Conservation (phyloP, 2,113 vertebrate species). For the Capreolus pygargus region DNA sequence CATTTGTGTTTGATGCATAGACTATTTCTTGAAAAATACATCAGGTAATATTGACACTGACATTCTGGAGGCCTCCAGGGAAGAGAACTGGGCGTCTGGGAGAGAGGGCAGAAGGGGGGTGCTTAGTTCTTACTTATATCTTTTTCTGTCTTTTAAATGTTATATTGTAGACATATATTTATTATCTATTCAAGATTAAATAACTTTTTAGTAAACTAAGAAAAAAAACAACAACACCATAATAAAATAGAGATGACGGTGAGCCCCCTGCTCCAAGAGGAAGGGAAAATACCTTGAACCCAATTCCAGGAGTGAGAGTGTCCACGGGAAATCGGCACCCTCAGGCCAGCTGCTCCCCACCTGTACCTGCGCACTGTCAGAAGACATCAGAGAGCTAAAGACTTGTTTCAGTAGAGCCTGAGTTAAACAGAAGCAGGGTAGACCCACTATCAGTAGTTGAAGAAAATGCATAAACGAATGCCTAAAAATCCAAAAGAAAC, state of each 20-base stretch:
- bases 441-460: not conserved
- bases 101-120: not conserved
- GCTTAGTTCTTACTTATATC: not conserved
- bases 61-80: not conserved
- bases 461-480: not conserved
- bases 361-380: not conserved
- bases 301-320: not conserved
- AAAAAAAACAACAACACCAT: not conserved
- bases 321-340: not conserved
- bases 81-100: not conserved
- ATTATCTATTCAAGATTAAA: constrained; percentile 21
- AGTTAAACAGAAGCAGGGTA: not conserved
- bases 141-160: not conserved
- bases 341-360: not conserved
- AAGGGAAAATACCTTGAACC: constrained; percentile 1
- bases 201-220: not conserved
- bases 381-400: not conserved
- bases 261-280: not conserved
- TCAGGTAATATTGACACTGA: not conserved
- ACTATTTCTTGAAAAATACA: not conserved
- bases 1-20: not conserved
- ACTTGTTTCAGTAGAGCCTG: constrained; percentile 39
- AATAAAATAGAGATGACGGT: not conserved
- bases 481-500: not conserved
- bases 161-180: not conserved